These are phyloP conservation scores for Conops quadrifasciatus DNA, from an alignment of 2,888 invertebrate species.

Conservation along the genomic window DNA sequence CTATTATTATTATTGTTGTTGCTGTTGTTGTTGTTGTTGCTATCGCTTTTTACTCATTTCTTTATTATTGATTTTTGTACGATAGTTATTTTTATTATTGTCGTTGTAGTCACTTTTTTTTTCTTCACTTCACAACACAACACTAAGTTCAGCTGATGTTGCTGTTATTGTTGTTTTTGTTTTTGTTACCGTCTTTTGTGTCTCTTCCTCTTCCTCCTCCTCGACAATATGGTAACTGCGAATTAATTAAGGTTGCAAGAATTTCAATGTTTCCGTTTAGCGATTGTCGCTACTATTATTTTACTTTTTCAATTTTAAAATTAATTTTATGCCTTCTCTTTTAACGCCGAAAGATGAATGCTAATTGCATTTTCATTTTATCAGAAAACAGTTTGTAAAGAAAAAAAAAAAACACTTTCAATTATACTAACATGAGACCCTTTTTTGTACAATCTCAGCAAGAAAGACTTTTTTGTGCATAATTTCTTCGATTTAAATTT, in stretches of 20 bases:
- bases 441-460: no score
- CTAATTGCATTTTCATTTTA: conserved; percentile 25
- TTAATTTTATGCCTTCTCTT: background rate
- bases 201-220: background rate
- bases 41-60: background rate
- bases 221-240: conserved; percentile 38
- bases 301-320: conserved; percentile 3
- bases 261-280: conserved; percentile 46
- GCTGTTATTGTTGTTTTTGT: conserved; percentile 22
- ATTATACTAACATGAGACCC: no score
- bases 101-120: no score
- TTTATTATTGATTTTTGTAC: background rate
- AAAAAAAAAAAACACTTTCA: no score
- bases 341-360: no score
- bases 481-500: no score
- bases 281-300: conserved; percentile 54
- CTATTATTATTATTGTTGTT: background rate
- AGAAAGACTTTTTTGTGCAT: no score
- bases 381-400: no score
- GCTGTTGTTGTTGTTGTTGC: conserved; percentile 34
- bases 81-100: background rate
- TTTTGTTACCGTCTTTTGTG: conserved; percentile 14
- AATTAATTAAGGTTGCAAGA: conserved; percentile 32
- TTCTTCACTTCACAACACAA: no score
- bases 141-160: conserved; percentile 12